Evolutionary conservation across 2,888 invertebrate species (phyloP), one percentile per base, ranked within the genome.

Genomic region (Trichogramma evanescens): DNA sequence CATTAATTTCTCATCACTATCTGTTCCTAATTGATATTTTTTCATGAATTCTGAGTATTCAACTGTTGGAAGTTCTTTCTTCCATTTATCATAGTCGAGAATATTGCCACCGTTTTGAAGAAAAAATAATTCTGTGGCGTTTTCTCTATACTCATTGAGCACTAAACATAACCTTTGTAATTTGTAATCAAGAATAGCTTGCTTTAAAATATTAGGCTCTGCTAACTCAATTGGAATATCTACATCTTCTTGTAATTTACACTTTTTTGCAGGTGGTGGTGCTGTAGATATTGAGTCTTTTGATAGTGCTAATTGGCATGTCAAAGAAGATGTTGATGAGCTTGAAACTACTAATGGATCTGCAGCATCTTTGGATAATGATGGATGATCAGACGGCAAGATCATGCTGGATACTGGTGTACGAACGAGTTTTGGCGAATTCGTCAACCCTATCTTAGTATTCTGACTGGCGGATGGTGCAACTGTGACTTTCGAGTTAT

Each of bases 51-150:
- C 84, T 63, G 88, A 74, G 73, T 90, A 87, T 75, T 88, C 87
- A 63, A 88, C 85, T 66, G 86, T 84, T 61, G 89, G 86, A 66
- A 91, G 88, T 70, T 89, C 83, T 78, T 91, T 92, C 69, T 89
- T 87, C 89, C 93, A 95, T 68, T 84, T 82, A 69, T 86, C 85
- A 79, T 89, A 91, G 77, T 95, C 95, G 85, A 93, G 87, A 82
- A 94, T 86, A 80, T 92, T 91, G 65, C 92, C 91, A 69, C 89
- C 89, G 70, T 86, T 86, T 80, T 92, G 90, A 70, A 95, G 84
- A 80, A 90, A 94, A 82, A 88, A 95, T 72, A 90, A 82, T 81
- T 95, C 94, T 70, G 89, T 86, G 70, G 88, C 84, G 80, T 88
- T 86, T 76, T 91, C 91, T 69, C 86, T 85, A 79, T 88, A 88